These are phyloP conservation scores for Thalassoma bifasciatum DNA, from an alignment of 2,113 vertebrate genomes.

Conservation along the genomic window DNA sequence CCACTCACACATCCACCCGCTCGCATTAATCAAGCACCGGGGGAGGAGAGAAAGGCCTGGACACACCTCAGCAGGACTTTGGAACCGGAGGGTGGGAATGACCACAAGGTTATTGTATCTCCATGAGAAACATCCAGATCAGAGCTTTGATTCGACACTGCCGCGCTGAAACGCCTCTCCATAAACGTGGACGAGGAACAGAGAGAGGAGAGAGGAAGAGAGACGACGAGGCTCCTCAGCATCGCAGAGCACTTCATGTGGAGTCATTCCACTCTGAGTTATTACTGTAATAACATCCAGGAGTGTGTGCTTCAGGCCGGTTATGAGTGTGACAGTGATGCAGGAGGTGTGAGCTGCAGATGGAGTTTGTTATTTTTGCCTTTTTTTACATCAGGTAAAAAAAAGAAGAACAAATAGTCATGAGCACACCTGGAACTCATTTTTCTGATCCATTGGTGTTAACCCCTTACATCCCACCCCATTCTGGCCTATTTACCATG, in stretches of 20 bases:
- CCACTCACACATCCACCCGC: constrained; percentile 64
- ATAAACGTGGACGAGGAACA: constrained; percentile 42
- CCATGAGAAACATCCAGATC: constrained; percentile 14
- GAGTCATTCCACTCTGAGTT: constrained; percentile 64
- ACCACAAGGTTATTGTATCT: constrained; percentile 63
- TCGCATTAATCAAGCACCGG: constrained; percentile 70
- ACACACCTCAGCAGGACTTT: constrained; percentile 47
- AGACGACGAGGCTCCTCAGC: constrained; percentile 39
- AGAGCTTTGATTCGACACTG: constrained; percentile 21
- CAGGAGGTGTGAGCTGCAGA: constrained; percentile 40
- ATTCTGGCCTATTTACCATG: too few species aligned
- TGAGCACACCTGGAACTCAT: constrained; percentile 18
- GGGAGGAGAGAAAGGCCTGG: constrained; percentile 37
- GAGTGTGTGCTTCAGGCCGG: constrained; percentile 67
- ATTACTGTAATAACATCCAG: constrained; percentile 63
- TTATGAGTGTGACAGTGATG: constrained; percentile 66
- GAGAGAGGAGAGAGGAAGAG: constrained; percentile 19
- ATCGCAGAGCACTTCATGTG: constrained; percentile 28
- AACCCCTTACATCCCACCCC: too few species aligned
- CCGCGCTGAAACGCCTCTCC: constrained; percentile 39
- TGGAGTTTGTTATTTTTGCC: constrained; percentile 45
- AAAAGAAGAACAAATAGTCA: constrained; percentile 23
- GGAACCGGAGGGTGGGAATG: constrained; percentile 36
- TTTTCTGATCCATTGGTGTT: constrained; percentile 25
- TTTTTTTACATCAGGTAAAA: constrained; percentile 44